phyloP scores from a whole-genome alignment of 2,113 vertebrate genomes.

The Xenopus tropicalis region UCB_Xtro_10.0 CM004445.2:108604001-108604500 shows the following conservation, averaged over 20 bases:
- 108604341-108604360: not conserved
- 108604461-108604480: conserved; percentile 9
- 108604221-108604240: not conserved
- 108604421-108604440: conserved; percentile 1
- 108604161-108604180: conserved; percentile 11
- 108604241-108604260: not conserved
- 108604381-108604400: not conserved
- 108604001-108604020: not conserved
- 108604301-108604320: not conserved
- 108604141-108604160: conserved; percentile 21
- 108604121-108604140: conserved; percentile 43
- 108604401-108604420: conserved; percentile 37
- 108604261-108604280: not conserved
- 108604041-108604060: conserved; percentile 39
- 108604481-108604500: conserved; percentile 1
- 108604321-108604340: not conserved
- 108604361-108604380: not conserved
- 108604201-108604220: conserved; percentile 2
- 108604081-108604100: conserved; percentile 39
- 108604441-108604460: conserved; percentile 11
- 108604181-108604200: conserved; percentile 14
- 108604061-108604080: conserved; percentile 37
- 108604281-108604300: not conserved
- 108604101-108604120: conserved; percentile 35
- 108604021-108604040: conserved; percentile 15